Conservation (phyloP, 1,140 invertebrate species). For the Saxidomus purpurata region DNA sequence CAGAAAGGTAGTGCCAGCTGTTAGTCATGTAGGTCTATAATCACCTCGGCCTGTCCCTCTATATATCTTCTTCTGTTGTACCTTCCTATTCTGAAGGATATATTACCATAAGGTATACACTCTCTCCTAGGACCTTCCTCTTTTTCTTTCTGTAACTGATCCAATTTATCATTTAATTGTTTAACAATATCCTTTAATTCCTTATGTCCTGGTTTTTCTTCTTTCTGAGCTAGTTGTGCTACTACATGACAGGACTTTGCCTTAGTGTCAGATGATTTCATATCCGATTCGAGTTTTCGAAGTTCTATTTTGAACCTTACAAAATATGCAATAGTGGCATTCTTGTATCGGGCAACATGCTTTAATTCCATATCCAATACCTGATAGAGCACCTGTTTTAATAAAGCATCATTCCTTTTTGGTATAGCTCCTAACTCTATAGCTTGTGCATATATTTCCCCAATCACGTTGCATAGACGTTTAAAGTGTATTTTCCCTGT, state of each 20-base stretch:
- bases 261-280: neutral
- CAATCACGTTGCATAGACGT: neutral
- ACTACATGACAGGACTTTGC: neutral
- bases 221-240: neutral
- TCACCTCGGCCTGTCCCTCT: neutral
- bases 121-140: neutral
- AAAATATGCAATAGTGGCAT: neutral
- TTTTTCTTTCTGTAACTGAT: neutral
- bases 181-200: neutral
- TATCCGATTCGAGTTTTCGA: constrained; percentile 20
- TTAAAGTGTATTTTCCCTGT: neutral
- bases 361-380: neutral
- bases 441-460: neutral
- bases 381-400: constrained; percentile 29
- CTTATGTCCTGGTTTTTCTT: neutral
- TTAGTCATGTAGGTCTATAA: neutral
- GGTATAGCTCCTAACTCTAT: neutral
- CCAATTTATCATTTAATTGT: neutral
- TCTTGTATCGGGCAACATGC: neutral
- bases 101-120: neutral
- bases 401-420: neutral
- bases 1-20: neutral
- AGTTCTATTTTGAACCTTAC: constrained; percentile 27
- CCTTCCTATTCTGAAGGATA: neutral
- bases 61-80: neutral